Percentiles rank a stretch among this genome's conserved stretches.
Evolutionary conservation across 1,140 invertebrate species (phyloP).

Genomic region (Triops longicaudatus): DNA sequence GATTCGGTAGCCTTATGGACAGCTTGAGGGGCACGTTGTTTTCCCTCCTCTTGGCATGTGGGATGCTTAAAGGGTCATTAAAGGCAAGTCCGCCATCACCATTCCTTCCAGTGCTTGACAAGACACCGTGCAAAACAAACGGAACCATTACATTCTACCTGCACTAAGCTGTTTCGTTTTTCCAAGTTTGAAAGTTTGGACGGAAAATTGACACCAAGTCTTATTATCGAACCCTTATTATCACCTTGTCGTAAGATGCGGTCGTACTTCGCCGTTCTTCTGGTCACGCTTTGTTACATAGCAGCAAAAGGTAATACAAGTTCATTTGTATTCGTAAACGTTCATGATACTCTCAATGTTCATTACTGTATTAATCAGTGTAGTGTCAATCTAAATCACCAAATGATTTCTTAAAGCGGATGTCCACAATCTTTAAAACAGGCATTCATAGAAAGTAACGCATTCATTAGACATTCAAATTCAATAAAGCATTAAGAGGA

Average conservation of each 20-base stretch:
- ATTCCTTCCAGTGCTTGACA: conserved; percentile 7
- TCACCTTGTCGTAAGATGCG: background rate
- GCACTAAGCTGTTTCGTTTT: background rate
- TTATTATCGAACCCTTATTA: background rate
- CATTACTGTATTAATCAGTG: background rate
- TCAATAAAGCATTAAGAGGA: too few relatives aligned
- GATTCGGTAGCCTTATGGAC: conserved; percentile 10
- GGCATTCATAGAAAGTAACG: too few relatives aligned
- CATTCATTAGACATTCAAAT: too few relatives aligned
- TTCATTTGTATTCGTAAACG: too few relatives aligned
- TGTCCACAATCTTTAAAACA: too few relatives aligned
- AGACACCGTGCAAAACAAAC: background rate
- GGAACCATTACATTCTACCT: background rate
- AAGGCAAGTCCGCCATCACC: conserved; percentile 10
- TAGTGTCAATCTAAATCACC: too few relatives aligned
- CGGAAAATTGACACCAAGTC: background rate
- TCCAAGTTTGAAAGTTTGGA: background rate
- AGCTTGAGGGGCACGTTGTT: conserved; percentile 11
- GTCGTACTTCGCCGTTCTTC: background rate
- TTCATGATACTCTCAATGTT: too few relatives aligned
- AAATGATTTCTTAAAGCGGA: too few relatives aligned
- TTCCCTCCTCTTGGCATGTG: conserved; percentile 14
- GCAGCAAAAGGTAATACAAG: background rate
- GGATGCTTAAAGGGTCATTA: conserved; percentile 11
- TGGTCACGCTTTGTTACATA: background rate